phyloP scores from a whole-genome alignment of 2,797 vertebrate genomes.

The Momotus momota region DNA sequence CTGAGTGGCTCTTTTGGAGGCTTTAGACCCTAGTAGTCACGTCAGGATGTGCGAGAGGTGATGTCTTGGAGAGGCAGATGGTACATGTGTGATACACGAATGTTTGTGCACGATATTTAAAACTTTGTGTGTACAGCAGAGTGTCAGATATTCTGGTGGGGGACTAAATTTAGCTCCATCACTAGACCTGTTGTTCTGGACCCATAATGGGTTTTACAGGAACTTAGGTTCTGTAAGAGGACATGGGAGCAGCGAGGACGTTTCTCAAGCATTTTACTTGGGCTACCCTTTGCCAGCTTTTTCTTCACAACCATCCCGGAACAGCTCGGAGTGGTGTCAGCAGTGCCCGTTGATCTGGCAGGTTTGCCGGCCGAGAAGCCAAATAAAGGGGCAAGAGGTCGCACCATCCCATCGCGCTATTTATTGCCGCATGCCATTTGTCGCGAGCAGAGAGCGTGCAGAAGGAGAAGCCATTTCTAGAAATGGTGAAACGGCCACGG shows the following conservation, averaged over 20 bases:
- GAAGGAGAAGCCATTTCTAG: conserved; percentile 51
- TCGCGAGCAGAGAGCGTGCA: not conserved
- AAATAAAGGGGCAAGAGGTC: conserved; percentile 38
- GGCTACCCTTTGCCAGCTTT: not conserved
- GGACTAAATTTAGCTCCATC: not conserved
- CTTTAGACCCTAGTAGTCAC: not conserved
- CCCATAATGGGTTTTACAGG: not conserved
- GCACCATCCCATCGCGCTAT: conserved; percentile 14
- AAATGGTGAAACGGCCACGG: conserved; percentile 53
- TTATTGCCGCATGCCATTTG: conserved; percentile 46
- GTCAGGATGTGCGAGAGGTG: not conserved
- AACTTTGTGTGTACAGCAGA: not conserved
- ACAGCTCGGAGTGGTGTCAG: not conserved
- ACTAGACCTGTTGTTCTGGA: not conserved
- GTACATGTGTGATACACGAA: not conserved
- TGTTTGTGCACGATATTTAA: not conserved
- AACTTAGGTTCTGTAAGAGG: not conserved
- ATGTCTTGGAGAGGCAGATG: not conserved
- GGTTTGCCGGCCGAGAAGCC: not conserved
- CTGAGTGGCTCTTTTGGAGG: not conserved
- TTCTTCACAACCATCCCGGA: not conserved
- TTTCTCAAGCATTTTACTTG: not conserved
- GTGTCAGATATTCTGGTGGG: not conserved
- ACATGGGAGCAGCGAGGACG: not conserved
- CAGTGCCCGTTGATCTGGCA: not conserved